phyloP scores from a whole-genome alignment of 92 coral and sea anemone species.

The Pocillopora grandis region DNA sequence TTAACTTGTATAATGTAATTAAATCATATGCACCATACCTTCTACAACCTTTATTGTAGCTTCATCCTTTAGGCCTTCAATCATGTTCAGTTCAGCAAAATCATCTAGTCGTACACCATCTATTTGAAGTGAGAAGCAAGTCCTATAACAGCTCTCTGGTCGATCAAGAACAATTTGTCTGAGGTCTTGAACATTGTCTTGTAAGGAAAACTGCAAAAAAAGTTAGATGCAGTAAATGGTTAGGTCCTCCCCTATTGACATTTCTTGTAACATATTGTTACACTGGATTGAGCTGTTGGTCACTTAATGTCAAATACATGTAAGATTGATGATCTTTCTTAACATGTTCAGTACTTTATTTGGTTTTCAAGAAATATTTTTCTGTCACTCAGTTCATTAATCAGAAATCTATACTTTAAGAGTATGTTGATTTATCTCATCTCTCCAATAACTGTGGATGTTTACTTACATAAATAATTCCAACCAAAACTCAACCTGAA shows the following conservation, averaged over 20 bases:
- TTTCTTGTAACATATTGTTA: no score
- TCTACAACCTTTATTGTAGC: constrained; percentile 80
- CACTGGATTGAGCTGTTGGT: no score
- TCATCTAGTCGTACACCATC: constrained; percentile 97
- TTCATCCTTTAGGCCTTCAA: constrained; percentile 84
- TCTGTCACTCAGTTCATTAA: no score
- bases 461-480: no score
- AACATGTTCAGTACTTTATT: no score
- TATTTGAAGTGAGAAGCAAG: constrained; percentile 84
- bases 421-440: no score
- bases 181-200: constrained; percentile 95
- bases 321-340: no score
- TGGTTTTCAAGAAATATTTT: no score
- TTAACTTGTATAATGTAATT: neutral
- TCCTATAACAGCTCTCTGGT: constrained; percentile 93
- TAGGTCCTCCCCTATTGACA: neutral
- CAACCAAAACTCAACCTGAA: no score
- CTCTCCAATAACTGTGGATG: no score
- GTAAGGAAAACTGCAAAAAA: constrained; percentile 75
- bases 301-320: no score
- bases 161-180: constrained; percentile 93
- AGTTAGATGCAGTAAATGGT: neutral
- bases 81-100: constrained; percentile 91
- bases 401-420: no score
- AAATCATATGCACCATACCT: constrained; percentile 53